Evolutionary conservation across 37 sponge, comb jelly and placozoan genomes (phyloP).

Genomic region (Agelas oroides): DNA sequence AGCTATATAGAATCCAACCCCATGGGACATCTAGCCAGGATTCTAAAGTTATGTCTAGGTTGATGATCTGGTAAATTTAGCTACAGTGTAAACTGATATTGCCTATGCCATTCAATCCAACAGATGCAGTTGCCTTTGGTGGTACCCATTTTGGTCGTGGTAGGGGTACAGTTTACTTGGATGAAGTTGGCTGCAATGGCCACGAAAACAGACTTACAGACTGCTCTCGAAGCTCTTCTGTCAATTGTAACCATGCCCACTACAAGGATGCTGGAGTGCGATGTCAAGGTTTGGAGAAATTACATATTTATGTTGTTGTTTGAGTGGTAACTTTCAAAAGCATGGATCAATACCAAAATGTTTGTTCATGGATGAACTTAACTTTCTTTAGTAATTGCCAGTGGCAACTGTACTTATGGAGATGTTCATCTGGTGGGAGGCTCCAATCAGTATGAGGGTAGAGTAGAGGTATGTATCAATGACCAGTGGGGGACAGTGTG

Average conservation of each 20-base stretch:
- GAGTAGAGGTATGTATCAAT: constrained; percentile 22
- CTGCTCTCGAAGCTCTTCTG: constrained; percentile 1
- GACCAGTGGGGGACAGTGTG: constrained; percentile 18
- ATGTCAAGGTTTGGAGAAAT: constrained; percentile 8
- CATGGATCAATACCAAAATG: no score
- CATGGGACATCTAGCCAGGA: no score
- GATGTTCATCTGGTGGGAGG: constrained; percentile 26
- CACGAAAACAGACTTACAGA: neutral
- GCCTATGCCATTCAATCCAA: neutral
- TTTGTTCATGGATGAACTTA: no score
- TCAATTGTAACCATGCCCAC: neutral
- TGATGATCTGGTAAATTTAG: no score
- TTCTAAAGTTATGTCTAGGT: no score
- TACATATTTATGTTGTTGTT: no score
- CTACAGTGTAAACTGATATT: neutral
- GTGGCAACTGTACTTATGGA: neutral
- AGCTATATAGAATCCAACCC: no score
- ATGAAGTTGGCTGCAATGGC: constrained; percentile 14
- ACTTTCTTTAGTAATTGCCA: no score
- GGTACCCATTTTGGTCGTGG: constrained; percentile 19
- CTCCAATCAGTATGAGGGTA: constrained; percentile 8
- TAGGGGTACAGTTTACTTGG: neutral
- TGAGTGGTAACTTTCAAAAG: no score
- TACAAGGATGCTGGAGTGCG: constrained; percentile 23
- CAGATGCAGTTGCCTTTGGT: constrained; percentile 25